Conservation (phyloP, 2,113 vertebrate species). For the Epinephelus fuscoguttatus region DNA sequence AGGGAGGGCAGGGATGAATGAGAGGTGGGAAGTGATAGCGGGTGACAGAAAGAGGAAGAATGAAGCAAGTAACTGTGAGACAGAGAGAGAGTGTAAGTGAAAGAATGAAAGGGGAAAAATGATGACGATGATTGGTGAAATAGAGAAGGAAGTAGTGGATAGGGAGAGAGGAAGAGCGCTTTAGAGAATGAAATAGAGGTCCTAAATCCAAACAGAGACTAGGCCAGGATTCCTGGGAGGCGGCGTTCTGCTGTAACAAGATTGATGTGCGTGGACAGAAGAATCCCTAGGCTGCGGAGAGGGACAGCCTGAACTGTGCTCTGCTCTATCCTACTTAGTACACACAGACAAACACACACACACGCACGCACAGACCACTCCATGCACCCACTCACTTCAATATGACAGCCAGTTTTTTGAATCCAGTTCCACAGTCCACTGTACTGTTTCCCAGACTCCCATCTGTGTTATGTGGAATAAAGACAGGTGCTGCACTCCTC, state of each 20-base stretch:
- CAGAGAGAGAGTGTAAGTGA: background rate
- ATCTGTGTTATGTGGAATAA: conserved; percentile 41
- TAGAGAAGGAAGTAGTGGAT: background rate
- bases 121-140: conserved; percentile 24
- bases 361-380: background rate
- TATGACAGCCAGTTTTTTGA: conserved; percentile 28
- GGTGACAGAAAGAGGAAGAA: background rate
- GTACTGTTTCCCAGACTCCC: conserved; percentile 45
- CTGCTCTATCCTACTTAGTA: conserved; percentile 9
- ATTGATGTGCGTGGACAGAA: conserved; percentile 78
- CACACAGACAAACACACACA: conserved; percentile 15
- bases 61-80: background rate
- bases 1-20: background rate
- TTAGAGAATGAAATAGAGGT: conserved; percentile 31
- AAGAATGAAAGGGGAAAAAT: background rate
- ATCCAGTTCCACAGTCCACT: conserved; percentile 21
- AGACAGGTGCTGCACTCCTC: conserved; percentile 18
- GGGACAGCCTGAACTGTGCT: conserved; percentile 36
- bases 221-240: conserved; percentile 69
- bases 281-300: conserved; percentile 59
- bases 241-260: conserved; percentile 58
- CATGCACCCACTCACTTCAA: conserved; percentile 29
- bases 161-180: conserved; percentile 8
- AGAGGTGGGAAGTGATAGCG: conserved; percentile 1
- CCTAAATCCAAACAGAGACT: conserved; percentile 41